Conservation (phyloP, 2,797 vertebrate species). For the Erethizon dorsatum region DNA sequence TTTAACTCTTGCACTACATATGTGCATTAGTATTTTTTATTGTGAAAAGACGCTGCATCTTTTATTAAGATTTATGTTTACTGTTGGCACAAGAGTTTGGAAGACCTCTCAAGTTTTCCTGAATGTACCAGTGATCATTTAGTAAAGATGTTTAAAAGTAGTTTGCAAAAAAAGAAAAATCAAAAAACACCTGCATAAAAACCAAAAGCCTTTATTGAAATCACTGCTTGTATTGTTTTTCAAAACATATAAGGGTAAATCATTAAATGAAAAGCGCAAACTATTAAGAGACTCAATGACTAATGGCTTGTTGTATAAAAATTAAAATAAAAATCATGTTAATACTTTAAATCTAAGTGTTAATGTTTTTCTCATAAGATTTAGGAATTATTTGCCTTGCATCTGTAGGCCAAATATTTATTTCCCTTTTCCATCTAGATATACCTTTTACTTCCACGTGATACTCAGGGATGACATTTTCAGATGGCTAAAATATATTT, state of each 20-base stretch:
- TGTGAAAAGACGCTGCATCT: constrained; percentile 77
- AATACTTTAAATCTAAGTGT: constrained; percentile 85
- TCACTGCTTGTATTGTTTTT: constrained; percentile 80
- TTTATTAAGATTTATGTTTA: constrained; percentile 80
- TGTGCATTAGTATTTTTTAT: constrained; percentile 74
- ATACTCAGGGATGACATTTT: constrained; percentile 20
- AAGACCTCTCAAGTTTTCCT: constrained; percentile 77
- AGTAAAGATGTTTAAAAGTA: constrained; percentile 78
- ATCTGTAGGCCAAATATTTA: constrained; percentile 61
- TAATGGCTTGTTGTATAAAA: constrained; percentile 84
- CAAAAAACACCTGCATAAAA: constrained; percentile 54
- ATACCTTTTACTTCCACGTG: constrained; percentile 46
- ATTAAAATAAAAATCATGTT: constrained; percentile 87
- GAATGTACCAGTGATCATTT: constrained; percentile 77
- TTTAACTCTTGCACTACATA: constrained; percentile 79
- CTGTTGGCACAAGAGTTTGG: constrained; percentile 75
- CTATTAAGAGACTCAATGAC: constrained; percentile 74
- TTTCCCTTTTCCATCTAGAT: constrained; percentile 56
- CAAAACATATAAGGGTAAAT: constrained; percentile 78
- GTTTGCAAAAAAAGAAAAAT: constrained; percentile 70
- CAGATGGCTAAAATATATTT: constrained; percentile 36
- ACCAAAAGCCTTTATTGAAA: constrained; percentile 81
- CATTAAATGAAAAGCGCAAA: constrained; percentile 83
- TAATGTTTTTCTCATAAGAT: constrained; percentile 86
- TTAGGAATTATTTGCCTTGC: constrained; percentile 71